These are phyloP conservation scores for Meda fulgida DNA, from an alignment of 2,797 vertebrate species.

Conservation along the genomic window DNA sequence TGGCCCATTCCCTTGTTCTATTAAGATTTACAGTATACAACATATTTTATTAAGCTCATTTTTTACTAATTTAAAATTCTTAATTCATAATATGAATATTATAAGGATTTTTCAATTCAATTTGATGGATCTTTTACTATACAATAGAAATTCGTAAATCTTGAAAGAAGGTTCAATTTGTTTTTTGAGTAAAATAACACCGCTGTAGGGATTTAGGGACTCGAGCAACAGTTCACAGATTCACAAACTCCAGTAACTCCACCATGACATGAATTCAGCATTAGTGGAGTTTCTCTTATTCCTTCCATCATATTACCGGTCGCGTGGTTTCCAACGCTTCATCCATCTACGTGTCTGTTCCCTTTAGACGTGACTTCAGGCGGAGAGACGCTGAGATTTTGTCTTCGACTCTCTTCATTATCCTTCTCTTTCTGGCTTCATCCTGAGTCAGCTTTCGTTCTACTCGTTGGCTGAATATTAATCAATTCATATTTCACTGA, in stretches of 20 bases:
- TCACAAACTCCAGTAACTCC: neutral
- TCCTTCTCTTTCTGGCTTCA: neutral
- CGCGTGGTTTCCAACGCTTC: neutral
- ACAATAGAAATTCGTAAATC: neutral
- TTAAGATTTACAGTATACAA: neutral
- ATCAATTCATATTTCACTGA: conserved; percentile 46
- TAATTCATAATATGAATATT: no score
- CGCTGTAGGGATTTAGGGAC: neutral
- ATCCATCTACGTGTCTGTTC: neutral
- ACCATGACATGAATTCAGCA: neutral
- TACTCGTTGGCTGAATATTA: conserved; percentile 11
- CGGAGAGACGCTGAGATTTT: neutral
- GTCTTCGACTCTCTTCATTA: conserved; percentile 6
- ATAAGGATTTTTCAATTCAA: neutral
- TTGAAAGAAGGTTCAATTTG: no score
- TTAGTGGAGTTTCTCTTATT: neutral
- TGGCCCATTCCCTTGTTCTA: neutral
- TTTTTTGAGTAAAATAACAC: neutral
- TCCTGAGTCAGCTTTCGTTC: conserved; percentile 10
- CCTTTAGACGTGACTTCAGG: neutral
- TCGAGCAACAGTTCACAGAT: neutral
- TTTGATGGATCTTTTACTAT: neutral
- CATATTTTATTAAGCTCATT: neutral
- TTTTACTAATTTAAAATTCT: no score
- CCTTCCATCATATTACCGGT: neutral